Percentiles rank a stretch among this genome's conserved stretches.
Conservation (phyloP, 2,888 invertebrate species). For the Acanthosoma haemorrhoidale region DNA sequence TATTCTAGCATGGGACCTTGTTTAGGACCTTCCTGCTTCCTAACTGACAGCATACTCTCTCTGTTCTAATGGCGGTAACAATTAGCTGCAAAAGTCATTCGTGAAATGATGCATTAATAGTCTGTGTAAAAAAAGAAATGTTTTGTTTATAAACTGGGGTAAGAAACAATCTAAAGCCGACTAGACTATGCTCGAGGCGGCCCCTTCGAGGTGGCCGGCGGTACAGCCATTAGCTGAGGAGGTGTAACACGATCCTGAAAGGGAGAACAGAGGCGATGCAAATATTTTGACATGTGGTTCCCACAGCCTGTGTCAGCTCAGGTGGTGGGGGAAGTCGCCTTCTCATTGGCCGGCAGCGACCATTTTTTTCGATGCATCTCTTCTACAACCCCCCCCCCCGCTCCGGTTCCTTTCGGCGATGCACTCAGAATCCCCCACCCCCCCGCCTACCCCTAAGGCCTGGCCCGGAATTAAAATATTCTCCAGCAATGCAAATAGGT, state of each 20-base stretch:
- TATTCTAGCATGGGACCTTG: too few relatives aligned
- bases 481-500: constrained; percentile 4
- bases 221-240: not conserved
- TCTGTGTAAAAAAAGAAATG: too few relatives aligned
- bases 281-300: constrained; percentile 25
- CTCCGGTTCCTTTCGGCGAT: not conserved
- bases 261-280: not conserved
- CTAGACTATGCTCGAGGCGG: too few relatives aligned
- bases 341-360: constrained; percentile 16
- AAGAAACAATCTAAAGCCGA: too few relatives aligned
- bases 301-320: not conserved
- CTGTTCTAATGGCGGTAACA: too few relatives aligned
- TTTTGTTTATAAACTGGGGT: too few relatives aligned
- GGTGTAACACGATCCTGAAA: not conserved
- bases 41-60: too few relatives aligned
- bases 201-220: too few relatives aligned
- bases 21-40: too few relatives aligned
- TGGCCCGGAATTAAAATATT: constrained; percentile 16
- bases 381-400: not conserved
- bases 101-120: too few relatives aligned
- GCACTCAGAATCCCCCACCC: not conserved
- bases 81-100: too few relatives aligned
- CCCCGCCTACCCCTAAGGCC: not conserved
- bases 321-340: not conserved
- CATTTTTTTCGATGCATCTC: constrained; percentile 21